Evolutionary conservation across 2,888 invertebrate species (phyloP).

Genomic region (Scrobipalpa atriplicella): DNA sequence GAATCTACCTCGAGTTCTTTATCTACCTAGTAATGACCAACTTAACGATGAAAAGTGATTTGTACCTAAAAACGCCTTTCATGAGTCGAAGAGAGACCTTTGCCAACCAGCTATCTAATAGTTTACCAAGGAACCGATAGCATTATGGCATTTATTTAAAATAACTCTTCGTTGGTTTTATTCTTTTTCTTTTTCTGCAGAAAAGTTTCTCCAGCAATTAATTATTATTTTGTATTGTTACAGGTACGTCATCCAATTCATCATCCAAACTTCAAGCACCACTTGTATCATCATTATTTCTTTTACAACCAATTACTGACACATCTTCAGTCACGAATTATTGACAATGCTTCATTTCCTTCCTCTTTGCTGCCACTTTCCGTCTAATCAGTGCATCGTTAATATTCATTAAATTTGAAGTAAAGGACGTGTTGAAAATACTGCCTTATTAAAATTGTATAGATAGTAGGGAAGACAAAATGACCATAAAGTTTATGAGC

Average conservation of each 20-base stretch:
- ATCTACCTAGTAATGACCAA: too few species aligned
- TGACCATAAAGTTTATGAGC: too few species aligned
- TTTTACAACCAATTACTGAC: not conserved
- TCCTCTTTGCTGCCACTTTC: slow-evolving; percentile 9
- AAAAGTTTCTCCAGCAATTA: not conserved
- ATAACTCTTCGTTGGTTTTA: too few species aligned
- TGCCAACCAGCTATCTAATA: too few species aligned
- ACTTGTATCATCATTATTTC: not conserved
- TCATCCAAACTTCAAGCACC: not conserved
- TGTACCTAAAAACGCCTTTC: too few species aligned
- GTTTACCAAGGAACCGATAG: too few species aligned
- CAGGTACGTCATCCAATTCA: not conserved
- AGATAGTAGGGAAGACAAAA: too few species aligned
- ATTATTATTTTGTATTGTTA: not conserved
- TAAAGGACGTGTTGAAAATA: slow-evolving; percentile 26
- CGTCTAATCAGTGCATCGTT: slow-evolving; percentile 19
- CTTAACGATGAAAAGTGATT: too few species aligned
- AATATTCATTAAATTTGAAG: slow-evolving; percentile 22
- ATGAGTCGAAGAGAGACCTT: too few species aligned
- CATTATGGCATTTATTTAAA: too few species aligned
- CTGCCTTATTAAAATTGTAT: too few species aligned
- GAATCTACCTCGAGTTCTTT: too few species aligned
- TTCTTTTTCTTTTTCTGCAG: not conserved
- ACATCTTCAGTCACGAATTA: slow-evolving; percentile 12
- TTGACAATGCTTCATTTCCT: not conserved